These are phyloP conservation scores for Synergus itoensis DNA, from an alignment of 2,888 invertebrate genomes.

Conservation along the genomic window DNA sequence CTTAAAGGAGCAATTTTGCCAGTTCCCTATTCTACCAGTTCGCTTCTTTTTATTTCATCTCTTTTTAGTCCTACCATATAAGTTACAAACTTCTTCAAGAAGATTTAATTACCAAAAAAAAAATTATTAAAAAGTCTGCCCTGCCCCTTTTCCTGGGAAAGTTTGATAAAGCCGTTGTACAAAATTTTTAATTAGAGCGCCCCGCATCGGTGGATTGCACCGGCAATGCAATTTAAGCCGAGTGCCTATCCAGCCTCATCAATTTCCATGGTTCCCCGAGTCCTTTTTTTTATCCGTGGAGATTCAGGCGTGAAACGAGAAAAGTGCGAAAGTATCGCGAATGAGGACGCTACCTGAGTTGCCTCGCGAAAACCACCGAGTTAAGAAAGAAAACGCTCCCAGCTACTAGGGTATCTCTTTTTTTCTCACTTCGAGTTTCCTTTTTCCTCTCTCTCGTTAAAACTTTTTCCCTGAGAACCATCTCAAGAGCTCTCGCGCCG, in stretches of 20 bases:
- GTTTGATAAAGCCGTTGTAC: slow-evolving; percentile 39
- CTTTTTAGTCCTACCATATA: slow-evolving; percentile 6
- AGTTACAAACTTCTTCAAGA: slow-evolving; percentile 12
- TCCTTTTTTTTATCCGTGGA: slow-evolving; percentile 45
- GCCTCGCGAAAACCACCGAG: slow-evolving; percentile 39
- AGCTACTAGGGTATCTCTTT: slow-evolving; percentile 59
- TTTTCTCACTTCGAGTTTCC: slow-evolving; percentile 37
- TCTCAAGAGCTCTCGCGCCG: slow-evolving; percentile 51
- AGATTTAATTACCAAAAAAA: slow-evolving; percentile 36
- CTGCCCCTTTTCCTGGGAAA: neutral
- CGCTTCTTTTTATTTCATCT: neutral
- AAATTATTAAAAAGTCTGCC: neutral
- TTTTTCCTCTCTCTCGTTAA: slow-evolving; percentile 67
- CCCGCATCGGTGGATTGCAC: slow-evolving; percentile 2
- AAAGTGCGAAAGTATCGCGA: slow-evolving; percentile 59
- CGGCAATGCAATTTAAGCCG: slow-evolving; percentile 34
- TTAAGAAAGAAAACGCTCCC: slow-evolving; percentile 53
- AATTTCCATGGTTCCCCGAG: slow-evolving; percentile 46
- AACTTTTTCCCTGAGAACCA: slow-evolving; percentile 67
- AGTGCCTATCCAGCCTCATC: slow-evolving; percentile 39
- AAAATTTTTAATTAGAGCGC: slow-evolving; percentile 37
- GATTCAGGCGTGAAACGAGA: slow-evolving; percentile 60
- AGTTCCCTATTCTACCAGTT: neutral
- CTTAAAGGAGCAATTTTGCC: neutral
- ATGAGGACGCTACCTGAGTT: slow-evolving; percentile 28